A percentile compares a stretch with the other conserved stretches of the same genome.
Evolutionary conservation across 2,113 vertebrate genomes (phyloP).

Genomic region (Otocyon megalotis): DNA sequence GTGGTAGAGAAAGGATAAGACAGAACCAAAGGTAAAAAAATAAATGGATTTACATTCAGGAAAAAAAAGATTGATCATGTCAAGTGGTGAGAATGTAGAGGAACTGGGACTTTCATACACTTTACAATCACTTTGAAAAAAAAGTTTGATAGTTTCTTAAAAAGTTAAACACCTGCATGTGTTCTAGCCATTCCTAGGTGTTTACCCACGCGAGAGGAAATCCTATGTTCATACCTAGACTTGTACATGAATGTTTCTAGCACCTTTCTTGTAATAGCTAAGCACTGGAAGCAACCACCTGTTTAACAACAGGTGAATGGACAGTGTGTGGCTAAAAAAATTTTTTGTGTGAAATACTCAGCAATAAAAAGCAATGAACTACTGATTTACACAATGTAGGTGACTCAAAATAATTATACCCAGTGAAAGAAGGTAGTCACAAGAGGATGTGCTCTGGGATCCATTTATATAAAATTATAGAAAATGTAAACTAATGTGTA

Average conservation of each 20-base stretch:
- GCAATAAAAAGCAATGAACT: background rate
- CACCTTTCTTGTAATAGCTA: background rate
- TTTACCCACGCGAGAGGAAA: conserved; percentile 8
- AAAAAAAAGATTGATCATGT: background rate
- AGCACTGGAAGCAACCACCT: background rate
- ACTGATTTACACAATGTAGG: background rate
- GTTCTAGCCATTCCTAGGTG: background rate
- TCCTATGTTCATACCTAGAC: background rate
- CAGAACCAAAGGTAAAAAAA: background rate
- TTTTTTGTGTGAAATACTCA: background rate
- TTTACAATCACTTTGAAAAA: background rate
- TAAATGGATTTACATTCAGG: background rate
- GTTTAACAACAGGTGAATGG: background rate
- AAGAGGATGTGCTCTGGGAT: background rate
- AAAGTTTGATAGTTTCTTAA: background rate
- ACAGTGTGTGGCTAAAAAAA: background rate
- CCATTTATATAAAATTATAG: conserved; percentile 1
- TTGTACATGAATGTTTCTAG: background rate
- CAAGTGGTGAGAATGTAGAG: background rate
- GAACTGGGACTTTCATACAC: background rate
- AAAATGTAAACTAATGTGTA: background rate
- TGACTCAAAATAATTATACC: background rate
- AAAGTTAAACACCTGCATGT: background rate
- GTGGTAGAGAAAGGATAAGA: background rate
- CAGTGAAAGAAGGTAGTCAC: background rate